A percentile compares a stretch with the other conserved stretches of the same genome.
These are phyloP conservation scores for Ecdyonurus torrentis DNA, from an alignment of 2,888 invertebrate genomes.

Conservation along the genomic window DNA sequence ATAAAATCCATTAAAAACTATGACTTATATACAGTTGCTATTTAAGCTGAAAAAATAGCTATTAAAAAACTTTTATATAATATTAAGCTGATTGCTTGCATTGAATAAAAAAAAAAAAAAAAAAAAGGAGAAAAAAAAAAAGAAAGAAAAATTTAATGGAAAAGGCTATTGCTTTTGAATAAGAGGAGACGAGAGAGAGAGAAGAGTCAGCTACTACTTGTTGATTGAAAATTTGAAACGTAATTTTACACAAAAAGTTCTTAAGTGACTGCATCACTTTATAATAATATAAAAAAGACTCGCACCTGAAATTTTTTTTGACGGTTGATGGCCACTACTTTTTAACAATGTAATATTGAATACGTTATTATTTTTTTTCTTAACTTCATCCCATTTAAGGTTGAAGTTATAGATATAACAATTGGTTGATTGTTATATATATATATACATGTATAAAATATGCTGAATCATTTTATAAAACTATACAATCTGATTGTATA, in stretches of 20 bases:
- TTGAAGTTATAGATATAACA: neutral
- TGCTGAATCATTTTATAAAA: too few species aligned
- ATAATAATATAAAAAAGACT: too few species aligned
- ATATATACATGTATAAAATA: too few species aligned
- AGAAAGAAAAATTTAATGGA: neutral
- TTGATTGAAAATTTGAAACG: neutral
- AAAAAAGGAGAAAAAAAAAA: neutral
- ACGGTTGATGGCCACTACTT: too few species aligned
- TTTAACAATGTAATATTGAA: too few species aligned
- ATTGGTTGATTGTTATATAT: neutral
- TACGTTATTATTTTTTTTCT: neutral
- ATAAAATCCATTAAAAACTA: too few species aligned
- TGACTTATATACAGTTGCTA: too few species aligned
- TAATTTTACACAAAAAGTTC: neutral
- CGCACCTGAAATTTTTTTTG: too few species aligned
- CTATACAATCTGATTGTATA: too few species aligned
- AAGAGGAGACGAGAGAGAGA: neutral
- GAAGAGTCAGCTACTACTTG: neutral
- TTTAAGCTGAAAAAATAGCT: neutral
- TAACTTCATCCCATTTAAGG: neutral
- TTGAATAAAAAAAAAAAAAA: neutral
- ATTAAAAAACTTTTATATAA: neutral
- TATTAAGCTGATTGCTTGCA: neutral
- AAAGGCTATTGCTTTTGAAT: neutral
- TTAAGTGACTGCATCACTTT: neutral